Conservation (phyloP, 2,797 vertebrate species). For the Hapalemur alaotrensis region DNA sequence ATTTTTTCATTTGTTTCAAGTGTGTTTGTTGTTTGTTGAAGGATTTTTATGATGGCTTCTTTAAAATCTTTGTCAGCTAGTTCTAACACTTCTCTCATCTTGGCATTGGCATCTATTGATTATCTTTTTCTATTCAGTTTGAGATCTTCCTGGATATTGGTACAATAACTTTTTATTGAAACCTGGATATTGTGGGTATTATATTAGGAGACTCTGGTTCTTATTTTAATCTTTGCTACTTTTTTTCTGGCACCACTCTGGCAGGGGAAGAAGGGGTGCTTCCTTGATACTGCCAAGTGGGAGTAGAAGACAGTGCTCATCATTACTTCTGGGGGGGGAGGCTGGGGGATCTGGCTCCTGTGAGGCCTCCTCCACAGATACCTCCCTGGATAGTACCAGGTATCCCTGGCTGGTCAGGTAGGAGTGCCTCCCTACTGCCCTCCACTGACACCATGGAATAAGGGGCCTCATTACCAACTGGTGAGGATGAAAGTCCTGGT, state of each 20-base stretch:
- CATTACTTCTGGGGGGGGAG: not conserved
- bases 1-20: not conserved
- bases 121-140: not conserved
- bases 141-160: not conserved
- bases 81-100: not conserved
- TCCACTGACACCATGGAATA: not conserved
- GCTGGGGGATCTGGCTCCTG: not conserved
- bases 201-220: not conserved
- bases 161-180: not conserved
- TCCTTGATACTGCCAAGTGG: not conserved
- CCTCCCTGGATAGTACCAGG: not conserved
- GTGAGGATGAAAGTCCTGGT: not conserved
- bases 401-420: not conserved
- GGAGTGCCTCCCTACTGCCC: not conserved
- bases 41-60: not conserved
- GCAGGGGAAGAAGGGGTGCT: not conserved
- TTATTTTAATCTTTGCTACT: not conserved
- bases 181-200: not conserved
- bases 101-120: not conserved
- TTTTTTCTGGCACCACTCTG: not conserved
- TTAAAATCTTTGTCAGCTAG: not conserved
- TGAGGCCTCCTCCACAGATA: not conserved
- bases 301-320: not conserved
- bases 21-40: not conserved
- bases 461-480: not conserved